Evolutionary conservation across 2,888 invertebrate genomes (phyloP).

Genomic region (Apeira syringaria): DNA sequence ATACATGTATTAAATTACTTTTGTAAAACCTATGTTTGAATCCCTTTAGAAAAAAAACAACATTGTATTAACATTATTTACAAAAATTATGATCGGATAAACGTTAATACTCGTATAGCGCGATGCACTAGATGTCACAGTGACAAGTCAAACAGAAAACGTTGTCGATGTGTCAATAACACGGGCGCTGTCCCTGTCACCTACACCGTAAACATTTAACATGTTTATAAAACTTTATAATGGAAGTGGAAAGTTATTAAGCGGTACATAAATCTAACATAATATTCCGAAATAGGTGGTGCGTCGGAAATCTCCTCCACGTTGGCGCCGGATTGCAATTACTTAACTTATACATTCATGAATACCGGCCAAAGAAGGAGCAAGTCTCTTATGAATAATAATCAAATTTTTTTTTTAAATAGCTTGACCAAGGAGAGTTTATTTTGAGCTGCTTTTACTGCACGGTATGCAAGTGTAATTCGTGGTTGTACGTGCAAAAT

Average conservation of each 20-base stretch:
- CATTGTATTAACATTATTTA: too few species aligned
- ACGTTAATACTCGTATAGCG: too few species aligned
- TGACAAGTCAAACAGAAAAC: slow-evolving; percentile 12
- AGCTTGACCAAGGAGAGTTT: not conserved
- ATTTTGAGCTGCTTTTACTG: not conserved
- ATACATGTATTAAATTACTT: too few species aligned
- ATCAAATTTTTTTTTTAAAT: slow-evolving; percentile 14
- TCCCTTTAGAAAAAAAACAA: too few species aligned
- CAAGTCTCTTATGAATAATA: slow-evolving; percentile 13
- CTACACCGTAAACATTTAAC: slow-evolving; percentile 5
- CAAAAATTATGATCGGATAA: too few species aligned
- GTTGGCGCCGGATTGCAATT: slow-evolving; percentile 25
- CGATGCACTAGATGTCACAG: slow-evolving; percentile 11
- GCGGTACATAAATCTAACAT: slow-evolving; percentile 29
- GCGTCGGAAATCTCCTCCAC: slow-evolving; percentile 18
- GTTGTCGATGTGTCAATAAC: slow-evolving; percentile 9
- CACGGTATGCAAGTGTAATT: not conserved
- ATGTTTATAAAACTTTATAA: slow-evolving; percentile 18
- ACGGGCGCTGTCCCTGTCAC: slow-evolving; percentile 4
- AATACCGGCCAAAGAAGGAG: slow-evolving; percentile 3
- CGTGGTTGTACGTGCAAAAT: slow-evolving; percentile 9
- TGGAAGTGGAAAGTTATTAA: slow-evolving; percentile 19
- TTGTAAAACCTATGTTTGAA: too few species aligned
- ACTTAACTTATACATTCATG: slow-evolving; percentile 19
- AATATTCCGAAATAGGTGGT: slow-evolving; percentile 25